Conservation (phyloP, 2,797 vertebrate genomes). For the Micromesistius poutassou region DNA sequence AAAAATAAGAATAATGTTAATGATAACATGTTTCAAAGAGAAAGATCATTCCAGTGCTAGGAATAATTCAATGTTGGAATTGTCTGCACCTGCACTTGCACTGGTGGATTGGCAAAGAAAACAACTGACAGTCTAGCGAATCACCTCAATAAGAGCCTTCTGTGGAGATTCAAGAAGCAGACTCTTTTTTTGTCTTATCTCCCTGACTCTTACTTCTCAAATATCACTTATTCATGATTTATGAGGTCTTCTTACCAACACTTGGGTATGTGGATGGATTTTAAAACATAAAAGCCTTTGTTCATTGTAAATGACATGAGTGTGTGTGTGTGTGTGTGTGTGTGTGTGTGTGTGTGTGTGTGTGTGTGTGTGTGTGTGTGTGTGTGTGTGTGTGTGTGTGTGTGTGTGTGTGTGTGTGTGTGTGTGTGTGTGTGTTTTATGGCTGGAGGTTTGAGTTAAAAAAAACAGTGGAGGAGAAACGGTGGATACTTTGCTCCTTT, state of each 20-base stretch:
- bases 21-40: not conserved
- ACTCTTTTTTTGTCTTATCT: not conserved
- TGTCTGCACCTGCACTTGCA: not conserved
- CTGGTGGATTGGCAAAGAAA: not conserved
- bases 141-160: not conserved
- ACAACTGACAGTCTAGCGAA: not conserved
- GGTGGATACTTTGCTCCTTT: constrained; percentile 55
- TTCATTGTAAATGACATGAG: no score
- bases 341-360: not conserved
- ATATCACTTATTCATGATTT: not conserved
- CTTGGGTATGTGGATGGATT: not conserved
- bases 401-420: not conserved
- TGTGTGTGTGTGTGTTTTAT: not conserved
- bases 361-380: not conserved
- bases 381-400: not conserved
- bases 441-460: not conserved
- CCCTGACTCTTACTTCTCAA: not conserved
- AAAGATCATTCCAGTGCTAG: not conserved
- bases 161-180: not conserved
- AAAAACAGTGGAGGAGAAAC: constrained; percentile 44
- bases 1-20: not conserved
- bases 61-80: not conserved
- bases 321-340: not conserved
- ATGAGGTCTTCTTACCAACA: not conserved
- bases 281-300: not conserved